These are phyloP conservation scores for Hedya salicella DNA, from an alignment of 2,888 invertebrate genomes.

Conservation along the genomic window DNA sequence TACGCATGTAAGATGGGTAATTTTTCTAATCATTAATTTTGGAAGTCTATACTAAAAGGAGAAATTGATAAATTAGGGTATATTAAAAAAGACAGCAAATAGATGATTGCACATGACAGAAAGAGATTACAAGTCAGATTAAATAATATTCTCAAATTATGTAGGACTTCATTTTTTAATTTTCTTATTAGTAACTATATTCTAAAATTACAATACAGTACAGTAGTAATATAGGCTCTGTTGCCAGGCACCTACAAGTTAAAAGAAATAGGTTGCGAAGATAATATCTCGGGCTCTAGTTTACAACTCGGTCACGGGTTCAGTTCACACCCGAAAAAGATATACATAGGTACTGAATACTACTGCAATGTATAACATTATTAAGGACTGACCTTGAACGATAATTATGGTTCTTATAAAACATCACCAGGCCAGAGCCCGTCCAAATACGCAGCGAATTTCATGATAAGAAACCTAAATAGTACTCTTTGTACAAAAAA, in stretches of 20 bases:
- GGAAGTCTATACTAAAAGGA: too few relatives aligned
- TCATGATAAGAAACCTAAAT: conserved; percentile 32
- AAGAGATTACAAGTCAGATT: too few relatives aligned
- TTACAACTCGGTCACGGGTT: not conserved
- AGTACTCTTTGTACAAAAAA: conserved; percentile 61
- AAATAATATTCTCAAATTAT: conserved; percentile 33
- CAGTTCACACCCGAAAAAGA: conserved; percentile 26
- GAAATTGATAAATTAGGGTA: too few relatives aligned
- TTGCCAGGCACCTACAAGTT: conserved; percentile 7
- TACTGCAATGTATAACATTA: conserved; percentile 15
- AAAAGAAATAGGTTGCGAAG: not conserved
- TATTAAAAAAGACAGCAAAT: conserved; percentile 54
- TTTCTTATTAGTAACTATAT: not conserved
- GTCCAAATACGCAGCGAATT: conserved; percentile 17
- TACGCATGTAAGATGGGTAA: too few relatives aligned
- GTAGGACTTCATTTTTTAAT: not conserved
- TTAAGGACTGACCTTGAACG: conserved; percentile 44
- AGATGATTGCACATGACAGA: too few relatives aligned
- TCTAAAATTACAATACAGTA: too few relatives aligned
- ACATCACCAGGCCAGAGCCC: conserved; percentile 24
- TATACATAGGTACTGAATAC: conserved; percentile 12
- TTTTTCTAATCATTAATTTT: too few relatives aligned
- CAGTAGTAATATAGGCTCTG: not conserved
- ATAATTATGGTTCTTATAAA: conserved; percentile 33
- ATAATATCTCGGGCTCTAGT: not conserved